phyloP scores from a whole-genome alignment of 2,797 vertebrate species.

The Phoxinus dragarum region DNA sequence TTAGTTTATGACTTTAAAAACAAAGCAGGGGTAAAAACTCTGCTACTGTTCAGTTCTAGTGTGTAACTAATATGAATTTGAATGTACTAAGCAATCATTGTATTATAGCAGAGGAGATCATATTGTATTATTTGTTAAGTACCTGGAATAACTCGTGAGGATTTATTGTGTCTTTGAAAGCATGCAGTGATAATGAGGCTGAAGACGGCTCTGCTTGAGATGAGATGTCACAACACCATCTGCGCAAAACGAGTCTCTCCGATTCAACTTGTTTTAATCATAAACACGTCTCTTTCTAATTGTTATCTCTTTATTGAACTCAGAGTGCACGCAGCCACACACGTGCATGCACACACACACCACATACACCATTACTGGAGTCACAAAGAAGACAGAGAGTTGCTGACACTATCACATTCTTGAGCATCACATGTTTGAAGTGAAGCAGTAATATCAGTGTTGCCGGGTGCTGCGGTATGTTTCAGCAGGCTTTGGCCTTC shows the following conservation, averaged over 20 bases:
- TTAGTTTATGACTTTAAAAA: no score
- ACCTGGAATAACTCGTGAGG: not conserved
- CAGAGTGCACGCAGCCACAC: constrained; percentile 48
- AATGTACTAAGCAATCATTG: not conserved
- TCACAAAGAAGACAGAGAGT: constrained; percentile 56
- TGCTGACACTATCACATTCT: constrained; percentile 57
- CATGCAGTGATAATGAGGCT: constrained; percentile 37
- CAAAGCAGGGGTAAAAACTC: no score
- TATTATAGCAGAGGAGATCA: not conserved
- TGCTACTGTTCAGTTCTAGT: no score
- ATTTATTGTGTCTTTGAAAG: not conserved
- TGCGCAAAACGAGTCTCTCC: constrained; percentile 1
- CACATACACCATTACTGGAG: constrained; percentile 60
- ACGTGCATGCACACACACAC: constrained; percentile 54
- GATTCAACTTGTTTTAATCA: not conserved
- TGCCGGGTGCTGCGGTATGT: constrained; percentile 17
- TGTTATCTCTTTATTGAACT: constrained; percentile 43
- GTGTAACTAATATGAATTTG: no score
- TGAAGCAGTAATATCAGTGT: constrained; percentile 40
- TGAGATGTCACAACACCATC: constrained; percentile 29
- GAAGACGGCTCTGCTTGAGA: constrained; percentile 49
- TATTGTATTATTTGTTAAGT: not conserved
- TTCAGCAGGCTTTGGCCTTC: constrained; percentile 36
- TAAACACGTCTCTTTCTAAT: not conserved
- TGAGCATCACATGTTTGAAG: constrained; percentile 23